Evolutionary conservation across 2,888 invertebrate species (phyloP).

Genomic region (Dryadula phaetusa): DNA sequence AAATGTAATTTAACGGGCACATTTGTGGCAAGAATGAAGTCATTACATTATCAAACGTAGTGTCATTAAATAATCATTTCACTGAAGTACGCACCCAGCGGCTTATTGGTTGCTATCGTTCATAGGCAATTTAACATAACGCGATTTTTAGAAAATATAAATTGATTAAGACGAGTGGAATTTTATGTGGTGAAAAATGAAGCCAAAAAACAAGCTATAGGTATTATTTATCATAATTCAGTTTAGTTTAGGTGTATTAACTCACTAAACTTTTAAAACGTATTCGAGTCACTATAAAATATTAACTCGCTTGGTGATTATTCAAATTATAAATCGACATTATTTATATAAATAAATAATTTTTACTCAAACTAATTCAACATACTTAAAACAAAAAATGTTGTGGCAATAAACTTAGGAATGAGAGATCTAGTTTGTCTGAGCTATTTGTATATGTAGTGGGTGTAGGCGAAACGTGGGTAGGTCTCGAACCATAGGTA

Average conservation of each 20-base stretch:
- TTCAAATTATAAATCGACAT: too few species aligned
- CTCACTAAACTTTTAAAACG: too few species aligned
- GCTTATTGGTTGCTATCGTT: conserved; percentile 40
- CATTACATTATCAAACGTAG: conserved; percentile 52
- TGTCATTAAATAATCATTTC: conserved; percentile 53
- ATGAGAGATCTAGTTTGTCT: conserved; percentile 74
- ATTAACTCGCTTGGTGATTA: too few species aligned
- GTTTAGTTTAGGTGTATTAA: too few species aligned
- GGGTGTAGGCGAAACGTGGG: conserved; percentile 60
- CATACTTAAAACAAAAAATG: conserved; percentile 50
- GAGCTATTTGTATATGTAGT: conserved; percentile 59
- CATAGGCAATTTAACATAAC: conserved; percentile 18
- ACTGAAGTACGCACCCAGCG: conserved; percentile 32
- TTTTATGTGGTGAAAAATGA: neutral
- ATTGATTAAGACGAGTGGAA: conserved; percentile 16
- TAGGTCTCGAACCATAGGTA: conserved; percentile 52
- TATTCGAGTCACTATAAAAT: too few species aligned
- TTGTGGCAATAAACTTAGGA: conserved; percentile 59
- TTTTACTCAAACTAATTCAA: conserved; percentile 51
- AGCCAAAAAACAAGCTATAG: too few species aligned
- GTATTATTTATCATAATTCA: too few species aligned
- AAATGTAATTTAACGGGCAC: conserved; percentile 46
- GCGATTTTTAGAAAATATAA: conserved; percentile 5
- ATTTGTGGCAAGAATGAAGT: conserved; percentile 52
- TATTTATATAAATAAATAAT: too few species aligned